Evolutionary conservation across 2,113 vertebrate species (phyloP).

Genomic region (Hucho hucho): DNA sequence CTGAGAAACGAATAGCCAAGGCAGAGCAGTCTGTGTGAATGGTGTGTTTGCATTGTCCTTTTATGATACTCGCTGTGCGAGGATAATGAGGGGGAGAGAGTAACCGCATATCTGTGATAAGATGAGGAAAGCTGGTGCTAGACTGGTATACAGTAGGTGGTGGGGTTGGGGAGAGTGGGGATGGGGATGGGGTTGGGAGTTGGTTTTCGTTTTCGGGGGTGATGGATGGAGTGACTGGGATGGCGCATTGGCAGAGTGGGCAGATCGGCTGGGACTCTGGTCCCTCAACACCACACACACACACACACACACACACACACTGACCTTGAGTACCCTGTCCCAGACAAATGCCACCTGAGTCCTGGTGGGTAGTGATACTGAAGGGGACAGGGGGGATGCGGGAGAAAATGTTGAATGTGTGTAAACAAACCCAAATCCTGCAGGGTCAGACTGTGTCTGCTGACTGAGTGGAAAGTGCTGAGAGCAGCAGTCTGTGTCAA

Average conservation of each 20-base stretch:
- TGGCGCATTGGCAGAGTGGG: neutral
- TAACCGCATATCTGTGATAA: no score
- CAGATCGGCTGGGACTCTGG: neutral
- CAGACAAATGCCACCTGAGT: constrained; percentile 28
- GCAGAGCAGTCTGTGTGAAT: no score
- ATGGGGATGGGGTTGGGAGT: neutral
- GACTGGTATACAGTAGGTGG: neutral
- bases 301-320: neutral
- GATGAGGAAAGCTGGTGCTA: neutral
- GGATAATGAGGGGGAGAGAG: no score
- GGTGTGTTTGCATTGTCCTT: no score
- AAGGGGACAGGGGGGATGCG: neutral
- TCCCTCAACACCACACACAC: neutral
- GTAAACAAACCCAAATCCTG: no score
- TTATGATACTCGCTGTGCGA: no score
- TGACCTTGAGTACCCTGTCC: constrained; percentile 42
- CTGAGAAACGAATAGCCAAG: no score
- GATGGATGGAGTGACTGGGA: neutral
- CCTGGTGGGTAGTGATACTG: neutral
- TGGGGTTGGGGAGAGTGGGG: neutral
- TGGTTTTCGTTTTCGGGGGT: neutral
- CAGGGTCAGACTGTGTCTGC: constrained; percentile 1
- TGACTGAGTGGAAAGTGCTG: constrained; percentile 43
- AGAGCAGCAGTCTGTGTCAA: constrained; percentile 41
- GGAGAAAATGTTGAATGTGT: constrained; percentile 39